phyloP scores from a whole-genome alignment of 1,140 invertebrate species.

The Drosophila teissieri region DNA sequence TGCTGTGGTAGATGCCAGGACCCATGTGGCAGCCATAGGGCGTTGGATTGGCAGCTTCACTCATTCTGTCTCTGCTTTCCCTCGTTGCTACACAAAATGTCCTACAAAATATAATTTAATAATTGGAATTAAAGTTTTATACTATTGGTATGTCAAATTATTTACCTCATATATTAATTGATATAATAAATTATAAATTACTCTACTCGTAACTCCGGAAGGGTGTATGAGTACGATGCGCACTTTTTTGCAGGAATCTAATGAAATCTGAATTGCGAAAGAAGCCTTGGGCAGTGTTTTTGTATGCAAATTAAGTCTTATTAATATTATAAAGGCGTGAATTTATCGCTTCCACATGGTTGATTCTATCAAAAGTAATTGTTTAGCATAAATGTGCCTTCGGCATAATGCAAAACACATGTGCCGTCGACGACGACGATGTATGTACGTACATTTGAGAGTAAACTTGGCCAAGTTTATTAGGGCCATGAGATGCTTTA shows the following conservation, averaged over 20 bases:
- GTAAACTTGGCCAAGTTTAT: slow-evolving; percentile 23
- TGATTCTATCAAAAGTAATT: slow-evolving; percentile 31
- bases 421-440: neutral
- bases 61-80: slow-evolving; percentile 40
- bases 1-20: slow-evolving; percentile 59
- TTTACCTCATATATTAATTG: neutral
- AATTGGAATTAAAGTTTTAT: neutral
- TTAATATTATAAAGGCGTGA: slow-evolving; percentile 13
- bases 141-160: neutral
- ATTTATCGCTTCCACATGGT: slow-evolving; percentile 35
- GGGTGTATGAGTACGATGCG: too few relatives aligned
- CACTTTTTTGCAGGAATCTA: neutral
- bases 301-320: neutral
- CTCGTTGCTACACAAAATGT: too few relatives aligned
- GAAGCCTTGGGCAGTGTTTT: neutral
- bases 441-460: neutral
- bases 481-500: slow-evolving; percentile 2
- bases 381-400: slow-evolving; percentile 41
- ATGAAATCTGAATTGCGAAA: neutral
- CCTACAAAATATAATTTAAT: neutral
- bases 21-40: slow-evolving; percentile 39
- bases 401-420: slow-evolving; percentile 62
- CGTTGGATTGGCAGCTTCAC: slow-evolving; percentile 23
- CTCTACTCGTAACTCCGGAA: too few relatives aligned
- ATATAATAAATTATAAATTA: neutral